Percentiles rank a stretch among this genome's conserved stretches.
Evolutionary conservation across 2,888 invertebrate species (phyloP).

Genomic region (Catonia carolina): DNA sequence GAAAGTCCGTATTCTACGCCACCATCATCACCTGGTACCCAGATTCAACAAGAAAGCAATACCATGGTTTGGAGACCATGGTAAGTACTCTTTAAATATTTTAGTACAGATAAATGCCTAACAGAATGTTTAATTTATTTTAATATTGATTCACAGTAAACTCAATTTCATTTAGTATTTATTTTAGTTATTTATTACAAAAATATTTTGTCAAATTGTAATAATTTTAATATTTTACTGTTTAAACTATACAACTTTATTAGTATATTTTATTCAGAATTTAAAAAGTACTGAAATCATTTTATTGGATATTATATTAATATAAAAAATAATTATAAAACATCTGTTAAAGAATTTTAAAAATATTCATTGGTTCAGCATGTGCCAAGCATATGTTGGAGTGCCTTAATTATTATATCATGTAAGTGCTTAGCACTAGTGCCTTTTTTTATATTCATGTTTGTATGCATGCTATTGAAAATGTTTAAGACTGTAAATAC

Average conservation of each 20-base stretch:
- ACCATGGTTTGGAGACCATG: constrained; percentile 40
- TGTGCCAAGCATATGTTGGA: not conserved
- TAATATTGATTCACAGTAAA: not conserved
- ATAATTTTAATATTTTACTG: too few species aligned
- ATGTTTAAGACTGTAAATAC: constrained; percentile 7
- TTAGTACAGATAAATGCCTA: not conserved
- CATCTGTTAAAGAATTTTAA: not conserved
- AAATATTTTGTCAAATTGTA: too few species aligned
- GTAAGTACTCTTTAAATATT: too few species aligned
- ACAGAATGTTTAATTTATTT: too few species aligned
- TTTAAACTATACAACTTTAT: too few species aligned
- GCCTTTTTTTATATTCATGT: not conserved
- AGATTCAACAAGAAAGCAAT: constrained; percentile 41
- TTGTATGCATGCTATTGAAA: not conserved
- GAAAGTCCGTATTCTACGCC: constrained; percentile 26
- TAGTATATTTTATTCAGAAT: too few species aligned
- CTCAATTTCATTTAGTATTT: not conserved
- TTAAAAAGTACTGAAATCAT: too few species aligned
- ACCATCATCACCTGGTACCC: constrained; percentile 4
- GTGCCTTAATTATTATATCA: constrained; percentile 6
- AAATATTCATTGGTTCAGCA: not conserved
- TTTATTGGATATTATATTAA: too few species aligned
- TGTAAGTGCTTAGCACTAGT: not conserved
- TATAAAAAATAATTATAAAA: too few species aligned
- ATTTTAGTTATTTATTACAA: too few species aligned